Conservation (phyloP, 64 coral and sea anemone genomes). For the Dendrophyllia cribrosa region DNA sequence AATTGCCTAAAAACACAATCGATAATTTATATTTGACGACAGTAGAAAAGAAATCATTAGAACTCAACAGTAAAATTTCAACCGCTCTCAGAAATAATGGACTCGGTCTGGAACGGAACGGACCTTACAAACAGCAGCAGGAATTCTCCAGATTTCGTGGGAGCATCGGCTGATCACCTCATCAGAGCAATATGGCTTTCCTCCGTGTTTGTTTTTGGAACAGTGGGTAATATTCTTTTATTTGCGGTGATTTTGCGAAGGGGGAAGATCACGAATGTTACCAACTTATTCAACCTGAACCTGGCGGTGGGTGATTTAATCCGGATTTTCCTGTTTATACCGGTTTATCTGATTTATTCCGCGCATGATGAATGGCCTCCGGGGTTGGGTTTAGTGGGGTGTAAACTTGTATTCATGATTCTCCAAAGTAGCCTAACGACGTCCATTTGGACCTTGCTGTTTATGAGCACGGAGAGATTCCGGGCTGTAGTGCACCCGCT, state of each 20-base stretch:
- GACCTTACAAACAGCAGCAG: neutral
- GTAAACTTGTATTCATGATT: slow-evolving; percentile 23
- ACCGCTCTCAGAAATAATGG: neutral
- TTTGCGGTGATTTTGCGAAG: slow-evolving; percentile 67
- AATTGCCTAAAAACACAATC: too few species aligned
- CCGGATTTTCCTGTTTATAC: slow-evolving; percentile 65
- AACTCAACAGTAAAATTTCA: too few species aligned
- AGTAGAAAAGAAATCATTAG: too few species aligned
- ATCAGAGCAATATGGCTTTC: slow-evolving; percentile 63
- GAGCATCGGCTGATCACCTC: neutral
- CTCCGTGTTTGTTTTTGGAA: neutral
- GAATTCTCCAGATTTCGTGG: neutral
- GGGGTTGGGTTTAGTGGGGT: neutral
- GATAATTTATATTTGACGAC: too few species aligned
- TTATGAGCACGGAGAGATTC: slow-evolving; percentile 75
- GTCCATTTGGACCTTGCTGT: slow-evolving; percentile 51
- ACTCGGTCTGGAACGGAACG: neutral
- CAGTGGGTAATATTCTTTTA: slow-evolving; percentile 72
- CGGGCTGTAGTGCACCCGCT: slow-evolving; percentile 68
- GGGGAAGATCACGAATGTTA: slow-evolving; percentile 62
- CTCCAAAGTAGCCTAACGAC: slow-evolving; percentile 37
- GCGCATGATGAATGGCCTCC: slow-evolving; percentile 29
- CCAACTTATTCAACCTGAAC: slow-evolving; percentile 82
- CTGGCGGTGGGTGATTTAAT: slow-evolving; percentile 75
- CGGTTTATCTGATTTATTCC: slow-evolving; percentile 73